Base-by-base conservation (phyloP, 2,113 vertebrate species). In the Willisornis vidua region DNA sequence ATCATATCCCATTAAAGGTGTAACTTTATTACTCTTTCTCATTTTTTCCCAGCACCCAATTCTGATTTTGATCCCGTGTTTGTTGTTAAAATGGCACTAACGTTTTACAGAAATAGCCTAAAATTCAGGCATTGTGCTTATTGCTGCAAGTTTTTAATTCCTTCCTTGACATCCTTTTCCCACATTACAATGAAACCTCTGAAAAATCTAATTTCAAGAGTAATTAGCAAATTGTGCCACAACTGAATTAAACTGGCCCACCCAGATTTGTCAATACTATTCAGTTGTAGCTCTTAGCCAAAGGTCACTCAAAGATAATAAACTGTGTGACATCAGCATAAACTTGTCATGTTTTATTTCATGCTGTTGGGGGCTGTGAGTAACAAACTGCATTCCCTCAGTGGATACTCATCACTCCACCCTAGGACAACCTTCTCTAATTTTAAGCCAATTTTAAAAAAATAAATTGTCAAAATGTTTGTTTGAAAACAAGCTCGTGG, bases 171-270 rank as follows among this genome's bases (percentile, higher is more conserved):
- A 86, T 65, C 29, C 49, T 85, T 62, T 84, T 28, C 73, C 70
- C 77, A 35, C 55, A 37, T 41, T 39, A 81, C 58, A 80, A 82
- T 9, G 35, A 70, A 96, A 95, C 25, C 63, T 87, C 74, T 39
- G 3, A 3, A 93, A 96, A 97, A 93, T 24, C 92, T 90, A 73
- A 96, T 97, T 96, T 82, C 76, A 76, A 79, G 76, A 96, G 87
- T 86, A 97, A 96, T 97, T 95, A 97, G 84, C 39, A 76, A 93
- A 92, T 84, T 91, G 94, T 92, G 89, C 94, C 94, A 91, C 93
- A 96, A 96, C 9, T 55, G 83, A 94, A 97, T 92, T 92, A 94
- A 96, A 93, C 26, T 10, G 3, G 91, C 82, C 78, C 37, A 61
- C 41, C 49, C 81, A 62, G 71, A 92, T 92, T 81, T 96, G 84